A percentile compares a stretch with the other conserved stretches of the same genome.
phyloP scores from a whole-genome alignment of 1,140 invertebrate species.

The Chironomus tepperi region DNA sequence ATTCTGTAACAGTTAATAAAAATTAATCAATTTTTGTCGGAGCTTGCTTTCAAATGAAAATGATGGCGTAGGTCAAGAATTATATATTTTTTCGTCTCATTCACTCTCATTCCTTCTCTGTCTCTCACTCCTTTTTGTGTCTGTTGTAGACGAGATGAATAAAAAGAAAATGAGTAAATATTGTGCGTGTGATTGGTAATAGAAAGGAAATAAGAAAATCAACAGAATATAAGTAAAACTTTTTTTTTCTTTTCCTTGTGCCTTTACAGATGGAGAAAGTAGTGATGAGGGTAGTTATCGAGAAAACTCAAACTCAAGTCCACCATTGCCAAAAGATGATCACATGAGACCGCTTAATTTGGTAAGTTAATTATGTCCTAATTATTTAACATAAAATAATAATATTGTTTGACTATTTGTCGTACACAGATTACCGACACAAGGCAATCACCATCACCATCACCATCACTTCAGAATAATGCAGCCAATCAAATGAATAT shows the following conservation, averaged over 20 bases:
- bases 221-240: neutral
- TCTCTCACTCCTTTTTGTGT: too few relatives aligned
- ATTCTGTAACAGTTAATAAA: conserved; percentile 22
- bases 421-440: conserved; percentile 1
- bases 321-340: neutral
- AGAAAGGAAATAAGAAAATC: too few relatives aligned
- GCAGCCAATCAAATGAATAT: conserved; percentile 9
- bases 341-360: conserved; percentile 4
- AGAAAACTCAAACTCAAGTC: conserved; percentile 20
- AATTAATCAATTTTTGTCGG: conserved; percentile 23
- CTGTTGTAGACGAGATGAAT: neutral
- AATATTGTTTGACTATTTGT: neutral
- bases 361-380: neutral
- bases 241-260: neutral
- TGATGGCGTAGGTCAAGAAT: conserved; percentile 18
- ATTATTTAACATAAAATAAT: neutral
- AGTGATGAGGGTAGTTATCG: conserved; percentile 15
- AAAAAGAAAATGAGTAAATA: neutral
- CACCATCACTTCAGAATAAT: neutral
- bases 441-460: neutral
- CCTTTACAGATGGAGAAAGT: neutral
- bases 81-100: too few relatives aligned
- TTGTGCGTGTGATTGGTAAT: neutral
- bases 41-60: neutral
- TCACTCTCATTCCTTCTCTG: too few relatives aligned